Conservation (phyloP, 2,113 vertebrate species). For the Natator depressus region DNA sequence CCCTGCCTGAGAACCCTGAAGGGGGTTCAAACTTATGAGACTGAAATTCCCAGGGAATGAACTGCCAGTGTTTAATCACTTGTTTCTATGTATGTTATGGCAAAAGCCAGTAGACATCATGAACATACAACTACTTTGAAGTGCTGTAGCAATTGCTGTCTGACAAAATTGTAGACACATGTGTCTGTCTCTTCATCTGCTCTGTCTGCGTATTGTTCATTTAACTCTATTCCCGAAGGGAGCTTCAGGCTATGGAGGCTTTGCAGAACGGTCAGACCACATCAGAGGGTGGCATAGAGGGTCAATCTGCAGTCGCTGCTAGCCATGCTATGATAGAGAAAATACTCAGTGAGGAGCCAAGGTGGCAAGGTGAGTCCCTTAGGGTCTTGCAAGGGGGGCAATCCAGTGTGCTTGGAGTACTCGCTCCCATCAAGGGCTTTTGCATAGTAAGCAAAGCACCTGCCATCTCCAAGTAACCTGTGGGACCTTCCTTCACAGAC, state of each 20-base stretch:
- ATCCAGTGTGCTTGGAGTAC: neutral
- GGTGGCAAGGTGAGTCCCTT: slow-evolving; percentile 91
- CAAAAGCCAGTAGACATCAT: neutral
- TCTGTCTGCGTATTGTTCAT: slow-evolving; percentile 29
- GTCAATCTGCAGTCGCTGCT: slow-evolving; percentile 92
- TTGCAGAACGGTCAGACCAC: slow-evolving; percentile 88
- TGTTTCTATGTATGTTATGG: neutral
- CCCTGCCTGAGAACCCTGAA: neutral
- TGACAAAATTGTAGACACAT: neutral
- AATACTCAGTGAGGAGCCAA: slow-evolving; percentile 93
- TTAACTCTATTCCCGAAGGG: slow-evolving; percentile 79
- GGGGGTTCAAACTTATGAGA: neutral
- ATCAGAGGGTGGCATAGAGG: slow-evolving; percentile 88
- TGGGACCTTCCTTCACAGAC: slow-evolving; percentile 76
- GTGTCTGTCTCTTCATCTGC: slow-evolving; percentile 5
- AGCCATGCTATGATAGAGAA: slow-evolving; percentile 98
- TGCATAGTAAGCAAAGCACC: neutral
- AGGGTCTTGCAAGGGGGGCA: neutral
- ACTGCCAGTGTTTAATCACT: neutral
- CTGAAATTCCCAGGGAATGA: neutral
- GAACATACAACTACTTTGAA: slow-evolving; percentile 1
- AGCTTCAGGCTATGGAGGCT: slow-evolving; percentile 95
- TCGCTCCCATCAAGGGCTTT: neutral
- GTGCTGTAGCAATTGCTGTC: neutral
- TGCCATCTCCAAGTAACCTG: neutral